phyloP scores from a whole-genome alignment of 2,113 vertebrate genomes.

The Clarias batrachus region DNA sequence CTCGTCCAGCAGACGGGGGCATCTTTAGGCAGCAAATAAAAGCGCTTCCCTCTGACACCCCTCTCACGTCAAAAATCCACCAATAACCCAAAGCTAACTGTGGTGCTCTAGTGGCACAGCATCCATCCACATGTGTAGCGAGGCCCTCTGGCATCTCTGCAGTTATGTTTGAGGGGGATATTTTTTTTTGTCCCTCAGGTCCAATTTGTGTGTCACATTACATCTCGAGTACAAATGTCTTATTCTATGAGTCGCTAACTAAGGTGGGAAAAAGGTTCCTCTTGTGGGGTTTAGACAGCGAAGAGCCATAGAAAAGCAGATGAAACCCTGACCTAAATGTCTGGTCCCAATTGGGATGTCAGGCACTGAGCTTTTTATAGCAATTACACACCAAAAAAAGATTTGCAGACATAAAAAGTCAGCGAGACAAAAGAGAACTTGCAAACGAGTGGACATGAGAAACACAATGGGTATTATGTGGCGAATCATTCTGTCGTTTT shows the following conservation, averaged over 20 bases:
- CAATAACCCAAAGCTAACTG: constrained; percentile 44
- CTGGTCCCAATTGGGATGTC: constrained; percentile 44
- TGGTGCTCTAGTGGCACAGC: constrained; percentile 47
- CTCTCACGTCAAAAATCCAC: constrained; percentile 45
- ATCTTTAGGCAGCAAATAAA: constrained; percentile 55
- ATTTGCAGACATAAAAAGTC: constrained; percentile 13
- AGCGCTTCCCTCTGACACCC: constrained; percentile 60
- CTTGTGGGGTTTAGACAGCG: constrained; percentile 32
- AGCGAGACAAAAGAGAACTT: background rate
- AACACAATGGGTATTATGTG: background rate
- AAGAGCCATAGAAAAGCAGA: constrained; percentile 11
- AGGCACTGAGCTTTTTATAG: constrained; percentile 40
- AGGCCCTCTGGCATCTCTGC: constrained; percentile 29
- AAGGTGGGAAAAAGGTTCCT: constrained; percentile 42
- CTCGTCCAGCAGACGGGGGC: constrained; percentile 52
- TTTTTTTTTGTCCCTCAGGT: constrained; percentile 49
- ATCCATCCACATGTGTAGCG: constrained; percentile 39
- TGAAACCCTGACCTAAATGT: constrained; percentile 54
- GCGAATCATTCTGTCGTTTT: background rate
- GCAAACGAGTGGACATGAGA: background rate
- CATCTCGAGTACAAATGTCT: constrained; percentile 46
- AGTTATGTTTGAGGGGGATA: constrained; percentile 54
- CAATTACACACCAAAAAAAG: constrained; percentile 37
- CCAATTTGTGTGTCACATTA: constrained; percentile 58
- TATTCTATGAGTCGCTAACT: constrained; percentile 50